Evolutionary conservation across 2,888 invertebrate species (phyloP).

Genomic region (Acronicta psi): DNA sequence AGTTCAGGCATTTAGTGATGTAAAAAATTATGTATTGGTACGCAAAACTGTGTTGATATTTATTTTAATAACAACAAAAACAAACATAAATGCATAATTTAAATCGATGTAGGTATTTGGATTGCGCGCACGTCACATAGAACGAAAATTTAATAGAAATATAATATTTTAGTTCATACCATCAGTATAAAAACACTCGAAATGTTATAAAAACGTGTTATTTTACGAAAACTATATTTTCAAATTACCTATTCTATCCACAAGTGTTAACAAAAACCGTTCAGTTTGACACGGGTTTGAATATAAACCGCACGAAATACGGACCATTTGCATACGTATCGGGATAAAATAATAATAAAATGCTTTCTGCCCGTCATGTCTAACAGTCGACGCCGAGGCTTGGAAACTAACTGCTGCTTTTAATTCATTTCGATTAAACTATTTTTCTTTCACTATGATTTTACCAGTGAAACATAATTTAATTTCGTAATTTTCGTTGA

Average conservation of each 20-base stretch:
- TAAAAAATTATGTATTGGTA: too few species aligned
- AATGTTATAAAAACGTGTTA: not conserved
- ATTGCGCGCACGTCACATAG: too few species aligned
- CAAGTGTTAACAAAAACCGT: constrained; percentile 9
- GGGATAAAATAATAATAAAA: constrained; percentile 23
- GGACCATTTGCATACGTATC: constrained; percentile 37
- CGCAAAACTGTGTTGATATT: too few species aligned
- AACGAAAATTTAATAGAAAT: not conserved
- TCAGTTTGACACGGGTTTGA: constrained; percentile 26
- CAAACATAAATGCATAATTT: too few species aligned
- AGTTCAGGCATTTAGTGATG: too few species aligned
- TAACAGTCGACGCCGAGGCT: constrained; percentile 43
- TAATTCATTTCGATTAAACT: not conserved
- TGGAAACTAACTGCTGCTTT: not conserved
- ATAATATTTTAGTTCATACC: not conserved
- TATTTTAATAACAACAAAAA: too few species aligned
- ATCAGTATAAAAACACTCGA: not conserved
- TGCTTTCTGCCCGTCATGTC: constrained; percentile 38
- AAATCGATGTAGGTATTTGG: too few species aligned
- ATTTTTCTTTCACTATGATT: too few species aligned
- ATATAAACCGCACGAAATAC: constrained; percentile 29
- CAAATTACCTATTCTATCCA: constrained; percentile 10
- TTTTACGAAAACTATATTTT: not conserved
- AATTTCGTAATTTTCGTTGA: too few species aligned
- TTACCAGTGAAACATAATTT: too few species aligned